Evolutionary conservation across 2,797 vertebrate genomes (phyloP).

Genomic region (Acomys russatus): DNA sequence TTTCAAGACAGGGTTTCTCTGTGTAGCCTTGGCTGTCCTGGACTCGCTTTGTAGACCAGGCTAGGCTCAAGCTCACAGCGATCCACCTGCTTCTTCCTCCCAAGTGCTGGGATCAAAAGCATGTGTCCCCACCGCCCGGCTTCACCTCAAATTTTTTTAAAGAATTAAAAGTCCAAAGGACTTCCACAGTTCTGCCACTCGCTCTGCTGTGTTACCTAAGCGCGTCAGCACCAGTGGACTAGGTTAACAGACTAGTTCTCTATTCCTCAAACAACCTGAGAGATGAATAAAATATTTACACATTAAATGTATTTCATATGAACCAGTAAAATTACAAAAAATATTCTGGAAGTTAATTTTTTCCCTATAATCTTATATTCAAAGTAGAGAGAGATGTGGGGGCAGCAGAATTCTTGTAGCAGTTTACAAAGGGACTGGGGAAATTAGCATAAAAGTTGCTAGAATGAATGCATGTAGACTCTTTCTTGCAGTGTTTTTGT

Average conservation of each 20-base stretch:
- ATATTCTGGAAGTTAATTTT: background rate
- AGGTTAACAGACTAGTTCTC: slow-evolving; percentile 15
- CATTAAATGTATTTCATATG: slow-evolving; percentile 10
- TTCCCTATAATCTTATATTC: slow-evolving; percentile 14
- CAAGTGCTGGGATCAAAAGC: too few species aligned
- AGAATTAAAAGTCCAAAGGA: background rate
- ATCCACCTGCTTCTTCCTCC: too few species aligned
- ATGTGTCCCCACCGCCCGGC: too few species aligned
- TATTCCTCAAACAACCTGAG: slow-evolving; percentile 11
- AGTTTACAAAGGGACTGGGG: background rate
- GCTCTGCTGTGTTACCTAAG: background rate
- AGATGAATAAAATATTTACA: background rate
- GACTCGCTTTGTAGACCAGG: too few species aligned
- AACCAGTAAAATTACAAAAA: background rate
- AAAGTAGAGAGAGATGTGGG: background rate
- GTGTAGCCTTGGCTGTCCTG: too few species aligned
- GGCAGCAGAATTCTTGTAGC: background rate
- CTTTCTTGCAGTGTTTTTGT: background rate
- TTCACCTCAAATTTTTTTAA: background rate
- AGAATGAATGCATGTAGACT: background rate
- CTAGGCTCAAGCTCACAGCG: too few species aligned
- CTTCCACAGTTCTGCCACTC: background rate
- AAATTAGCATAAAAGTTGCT: background rate
- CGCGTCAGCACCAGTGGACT: background rate
- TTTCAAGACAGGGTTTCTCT: too few species aligned